A percentile compares a stretch with the other conserved stretches of the same genome.
These are phyloP conservation scores for Thalassarche chlororhynchos DNA, from an alignment of 2,113 vertebrate species.

Conservation along the genomic window DNA sequence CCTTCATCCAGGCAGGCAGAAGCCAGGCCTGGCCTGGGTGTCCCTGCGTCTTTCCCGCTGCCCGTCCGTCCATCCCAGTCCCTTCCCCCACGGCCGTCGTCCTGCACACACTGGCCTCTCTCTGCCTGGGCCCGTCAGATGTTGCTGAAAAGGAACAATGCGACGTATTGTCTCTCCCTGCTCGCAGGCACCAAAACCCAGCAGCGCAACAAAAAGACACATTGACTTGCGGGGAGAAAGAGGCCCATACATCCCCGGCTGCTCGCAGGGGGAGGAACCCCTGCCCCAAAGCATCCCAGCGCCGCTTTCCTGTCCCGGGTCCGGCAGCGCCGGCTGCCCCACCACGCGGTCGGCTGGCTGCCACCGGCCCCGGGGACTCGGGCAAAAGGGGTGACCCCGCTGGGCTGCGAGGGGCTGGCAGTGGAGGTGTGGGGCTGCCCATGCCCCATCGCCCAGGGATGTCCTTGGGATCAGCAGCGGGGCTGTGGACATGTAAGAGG, in stretches of 20 bases:
- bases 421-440: rapidly evolving
- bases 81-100: neutral
- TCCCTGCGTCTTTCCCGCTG: neutral
- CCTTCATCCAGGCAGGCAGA: neutral
- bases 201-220: constrained; percentile 80
- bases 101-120: neutral
- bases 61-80: neutral
- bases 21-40: neutral
- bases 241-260: constrained; percentile 49
- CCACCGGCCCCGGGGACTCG: neutral
- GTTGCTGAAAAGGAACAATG: constrained; percentile 80
- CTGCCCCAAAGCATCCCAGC: neutral
- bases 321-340: neutral
- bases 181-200: constrained; percentile 73
- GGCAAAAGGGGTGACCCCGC: rapidly evolving
- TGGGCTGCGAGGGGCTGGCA: neutral
- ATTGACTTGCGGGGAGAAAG: constrained; percentile 75
- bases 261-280: neutral
- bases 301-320: neutral
- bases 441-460: rapidly evolving
- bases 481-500: rapidly evolving
- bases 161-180: constrained; percentile 73
- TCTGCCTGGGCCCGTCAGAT: constrained; percentile 73
- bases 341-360: neutral
- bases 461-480: rapidly evolving